Evolutionary conservation across 2,113 vertebrate genomes (phyloP).

Genomic region (Dicrurus megarhynchus): DNA sequence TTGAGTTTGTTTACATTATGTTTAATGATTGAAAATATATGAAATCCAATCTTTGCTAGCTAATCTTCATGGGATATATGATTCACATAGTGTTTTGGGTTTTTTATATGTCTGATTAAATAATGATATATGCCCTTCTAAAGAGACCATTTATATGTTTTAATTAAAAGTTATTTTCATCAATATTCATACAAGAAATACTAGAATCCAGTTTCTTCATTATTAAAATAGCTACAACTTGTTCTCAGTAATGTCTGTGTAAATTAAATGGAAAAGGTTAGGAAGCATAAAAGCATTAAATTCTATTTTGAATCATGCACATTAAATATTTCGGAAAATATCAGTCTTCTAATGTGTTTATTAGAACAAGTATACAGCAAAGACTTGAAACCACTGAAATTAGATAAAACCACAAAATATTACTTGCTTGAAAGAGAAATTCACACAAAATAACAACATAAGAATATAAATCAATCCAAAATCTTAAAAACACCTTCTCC

Average conservation of each 20-base stretch:
- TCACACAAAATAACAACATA: background rate
- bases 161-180: background rate
- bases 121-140: background rate
- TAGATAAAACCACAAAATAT: background rate
- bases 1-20: background rate
- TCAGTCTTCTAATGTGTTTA: background rate
- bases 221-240: background rate
- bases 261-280: background rate
- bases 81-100: background rate
- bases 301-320: background rate
- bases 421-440: background rate
- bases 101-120: background rate
- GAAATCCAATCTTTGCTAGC: background rate
- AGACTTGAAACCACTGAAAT: background rate
- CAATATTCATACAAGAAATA: background rate
- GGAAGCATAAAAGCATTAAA: background rate
- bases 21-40: background rate
- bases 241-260: background rate
- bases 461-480: background rate
- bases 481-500: rapidly evolving
- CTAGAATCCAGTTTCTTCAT: background rate
- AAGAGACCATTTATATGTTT: background rate
- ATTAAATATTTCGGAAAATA: background rate
- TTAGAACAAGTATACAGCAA: background rate
- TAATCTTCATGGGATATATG: background rate